Percentiles rank a stretch among this genome's conserved stretches.
phyloP scores from a whole-genome alignment of 2,113 vertebrate genomes.

The Phalacrocorax pelagicus region DNA sequence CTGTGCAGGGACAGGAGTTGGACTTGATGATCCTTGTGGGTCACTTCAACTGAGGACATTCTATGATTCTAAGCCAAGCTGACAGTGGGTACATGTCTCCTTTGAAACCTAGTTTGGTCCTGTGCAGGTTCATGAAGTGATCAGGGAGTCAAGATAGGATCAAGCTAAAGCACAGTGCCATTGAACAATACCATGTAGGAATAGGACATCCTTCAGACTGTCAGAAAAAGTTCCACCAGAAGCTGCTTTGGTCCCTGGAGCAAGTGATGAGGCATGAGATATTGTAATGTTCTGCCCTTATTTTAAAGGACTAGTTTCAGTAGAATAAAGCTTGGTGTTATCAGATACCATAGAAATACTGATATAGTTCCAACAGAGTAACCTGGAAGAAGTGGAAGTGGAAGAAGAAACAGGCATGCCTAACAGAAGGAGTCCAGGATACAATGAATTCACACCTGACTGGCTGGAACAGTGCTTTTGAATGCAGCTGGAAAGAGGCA shows the following conservation, averaged over 20 bases:
- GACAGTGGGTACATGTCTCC: neutral
- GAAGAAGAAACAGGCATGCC: neutral
- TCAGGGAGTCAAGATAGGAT: neutral
- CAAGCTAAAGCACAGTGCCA: neutral
- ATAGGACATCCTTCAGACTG: neutral
- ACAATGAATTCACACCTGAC: neutral
- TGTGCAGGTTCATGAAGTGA: neutral
- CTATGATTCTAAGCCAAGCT: neutral
- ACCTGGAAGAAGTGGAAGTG: neutral
- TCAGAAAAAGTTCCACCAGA: neutral
- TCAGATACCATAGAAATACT: neutral
- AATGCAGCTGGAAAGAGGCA: neutral
- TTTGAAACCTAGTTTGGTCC: neutral
- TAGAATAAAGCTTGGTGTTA: neutral
- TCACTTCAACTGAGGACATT: too few relatives aligned
- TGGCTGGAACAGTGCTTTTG: neutral
- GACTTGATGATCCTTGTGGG: too few relatives aligned
- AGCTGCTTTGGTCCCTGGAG: neutral
- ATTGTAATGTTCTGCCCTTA: neutral
- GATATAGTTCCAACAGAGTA: neutral
- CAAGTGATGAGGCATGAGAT: neutral
- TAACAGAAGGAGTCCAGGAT: neutral
- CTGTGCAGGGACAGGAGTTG: too few relatives aligned
- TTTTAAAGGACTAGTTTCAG: neutral
- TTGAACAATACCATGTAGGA: neutral